Evolutionary conservation across 2,888 invertebrate genomes (phyloP).

Genomic region (Tineola bisselliella): DNA sequence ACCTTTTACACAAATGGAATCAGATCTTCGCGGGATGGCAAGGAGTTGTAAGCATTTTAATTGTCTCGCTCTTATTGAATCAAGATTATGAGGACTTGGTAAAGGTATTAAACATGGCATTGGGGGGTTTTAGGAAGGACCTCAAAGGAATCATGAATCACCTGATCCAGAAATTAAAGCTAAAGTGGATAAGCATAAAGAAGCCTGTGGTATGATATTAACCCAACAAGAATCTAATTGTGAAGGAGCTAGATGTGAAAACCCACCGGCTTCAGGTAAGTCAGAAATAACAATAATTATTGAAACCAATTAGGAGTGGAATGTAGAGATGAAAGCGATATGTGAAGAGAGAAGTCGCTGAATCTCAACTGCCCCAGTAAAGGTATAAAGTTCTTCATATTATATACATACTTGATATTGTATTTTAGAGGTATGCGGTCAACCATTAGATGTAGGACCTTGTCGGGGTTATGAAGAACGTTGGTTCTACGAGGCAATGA

Average conservation of each 20-base stretch:
- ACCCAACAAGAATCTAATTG: conserved; percentile 54
- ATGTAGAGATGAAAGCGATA: too few relatives aligned
- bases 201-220: conserved; percentile 47
- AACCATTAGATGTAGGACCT: conserved; percentile 75
- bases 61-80: too few relatives aligned
- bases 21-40: conserved; percentile 40
- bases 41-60: conserved; percentile 30
- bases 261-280: background rate
- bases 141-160: conserved; percentile 14
- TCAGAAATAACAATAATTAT: too few relatives aligned
- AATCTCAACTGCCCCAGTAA: too few relatives aligned
- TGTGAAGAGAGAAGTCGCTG: too few relatives aligned
- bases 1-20: conserved; percentile 36
- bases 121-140: conserved; percentile 23
- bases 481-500: conserved; percentile 84
- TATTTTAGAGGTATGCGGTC: conserved; percentile 67
- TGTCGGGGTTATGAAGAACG: conserved; percentile 81
- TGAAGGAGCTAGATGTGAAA: conserved; percentile 35
- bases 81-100: too few relatives aligned
- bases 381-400: background rate
- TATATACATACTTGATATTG: background rate
- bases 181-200: conserved; percentile 37
- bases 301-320: too few relatives aligned
- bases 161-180: conserved; percentile 38
- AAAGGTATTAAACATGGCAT: background rate